Evolutionary conservation across 1,140 invertebrate genomes (phyloP).

Genomic region (Druon quercuslanigerum): DNA sequence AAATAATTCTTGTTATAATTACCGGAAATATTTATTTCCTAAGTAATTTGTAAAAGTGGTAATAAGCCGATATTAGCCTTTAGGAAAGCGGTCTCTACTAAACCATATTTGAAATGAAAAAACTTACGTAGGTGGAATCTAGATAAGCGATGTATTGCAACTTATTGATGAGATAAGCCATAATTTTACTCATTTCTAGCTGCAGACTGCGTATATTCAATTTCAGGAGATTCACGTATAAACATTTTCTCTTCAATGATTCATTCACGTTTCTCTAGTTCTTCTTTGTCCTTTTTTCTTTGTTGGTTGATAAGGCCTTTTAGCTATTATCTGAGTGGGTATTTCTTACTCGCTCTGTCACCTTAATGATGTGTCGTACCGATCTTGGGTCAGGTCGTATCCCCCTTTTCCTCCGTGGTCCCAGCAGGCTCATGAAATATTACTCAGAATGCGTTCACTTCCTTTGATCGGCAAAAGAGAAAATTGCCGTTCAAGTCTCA

Average conservation of each 20-base stretch:
- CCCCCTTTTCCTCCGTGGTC: background rate
- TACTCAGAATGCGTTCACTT: slow-evolving; percentile 42
- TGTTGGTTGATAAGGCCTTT: background rate
- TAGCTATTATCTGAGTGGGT: background rate
- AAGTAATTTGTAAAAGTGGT: too few species aligned
- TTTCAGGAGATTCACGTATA: too few species aligned
- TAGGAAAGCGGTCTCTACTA: background rate
- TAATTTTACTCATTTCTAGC: background rate
- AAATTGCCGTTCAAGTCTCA: slow-evolving; percentile 49
- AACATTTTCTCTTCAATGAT: background rate
- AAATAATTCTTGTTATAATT: too few species aligned
- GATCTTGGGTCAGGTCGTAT: background rate
- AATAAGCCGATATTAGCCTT: background rate
- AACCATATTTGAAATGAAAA: background rate
- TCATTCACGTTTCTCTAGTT: background rate
- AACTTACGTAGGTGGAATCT: too few species aligned
- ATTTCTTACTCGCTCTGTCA: background rate
- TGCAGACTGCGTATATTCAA: too few species aligned
- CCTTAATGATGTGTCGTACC: background rate
- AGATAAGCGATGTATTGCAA: background rate
- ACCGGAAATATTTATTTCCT: too few species aligned
- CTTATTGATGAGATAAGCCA: background rate
- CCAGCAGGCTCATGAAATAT: slow-evolving; percentile 48
- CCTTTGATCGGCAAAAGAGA: slow-evolving; percentile 56
- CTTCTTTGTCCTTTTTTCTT: background rate